Percentiles rank a stretch among this genome's conserved stretches.
These are phyloP conservation scores for Seriola dumerili DNA, from an alignment of 2,113 vertebrate species.

Conservation along the genomic window DNA sequence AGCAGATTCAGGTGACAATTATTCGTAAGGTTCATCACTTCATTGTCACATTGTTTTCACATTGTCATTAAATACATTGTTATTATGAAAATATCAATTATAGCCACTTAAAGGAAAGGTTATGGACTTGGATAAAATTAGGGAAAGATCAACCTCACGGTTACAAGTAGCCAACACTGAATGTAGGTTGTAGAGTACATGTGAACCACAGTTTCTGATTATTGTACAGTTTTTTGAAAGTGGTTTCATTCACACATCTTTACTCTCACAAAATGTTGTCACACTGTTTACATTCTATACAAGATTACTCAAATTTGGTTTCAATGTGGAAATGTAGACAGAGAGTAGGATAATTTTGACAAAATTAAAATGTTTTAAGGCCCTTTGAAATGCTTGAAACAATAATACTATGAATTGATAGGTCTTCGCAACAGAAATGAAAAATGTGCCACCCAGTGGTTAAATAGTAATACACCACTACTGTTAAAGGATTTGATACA, in stretches of 20 bases:
- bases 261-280: background rate
- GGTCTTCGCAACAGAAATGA: background rate
- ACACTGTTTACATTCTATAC: background rate
- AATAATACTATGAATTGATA: background rate
- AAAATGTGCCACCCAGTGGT: conserved; percentile 43
- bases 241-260: background rate
- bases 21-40: too few species aligned
- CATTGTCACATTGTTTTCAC: too few species aligned
- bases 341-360: background rate
- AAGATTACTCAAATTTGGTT: background rate
- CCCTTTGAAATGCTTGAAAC: background rate
- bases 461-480: background rate
- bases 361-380: background rate
- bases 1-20: too few species aligned
- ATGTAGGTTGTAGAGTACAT: too few species aligned
- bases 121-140: too few species aligned
- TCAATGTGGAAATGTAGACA: background rate
- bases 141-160: too few species aligned
- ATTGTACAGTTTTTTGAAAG: too few species aligned
- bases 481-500: background rate
- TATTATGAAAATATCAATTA: too few species aligned
- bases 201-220: too few species aligned
- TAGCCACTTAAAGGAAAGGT: too few species aligned
- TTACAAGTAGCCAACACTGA: too few species aligned
- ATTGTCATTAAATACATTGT: too few species aligned